Conservation (phyloP, 2,113 vertebrate species). For the Amphiprion ocellaris region DNA sequence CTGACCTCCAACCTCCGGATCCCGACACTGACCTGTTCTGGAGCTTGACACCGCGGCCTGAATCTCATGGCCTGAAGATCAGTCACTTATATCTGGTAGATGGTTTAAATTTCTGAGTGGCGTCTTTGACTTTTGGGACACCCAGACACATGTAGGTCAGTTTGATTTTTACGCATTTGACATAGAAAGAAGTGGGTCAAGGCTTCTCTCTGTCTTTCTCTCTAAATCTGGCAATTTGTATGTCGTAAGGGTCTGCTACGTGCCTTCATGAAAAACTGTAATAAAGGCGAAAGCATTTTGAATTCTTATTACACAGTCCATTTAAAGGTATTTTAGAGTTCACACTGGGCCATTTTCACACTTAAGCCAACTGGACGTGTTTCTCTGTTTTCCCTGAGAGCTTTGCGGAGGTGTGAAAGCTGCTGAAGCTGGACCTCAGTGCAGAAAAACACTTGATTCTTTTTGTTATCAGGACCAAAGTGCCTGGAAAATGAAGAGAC, state of each 20-base stretch:
- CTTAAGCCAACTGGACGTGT: conserved; percentile 7
- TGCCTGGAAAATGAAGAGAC: background rate
- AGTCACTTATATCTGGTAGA: conserved; percentile 1
- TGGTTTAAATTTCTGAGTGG: background rate
- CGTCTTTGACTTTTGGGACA: conserved; percentile 15
- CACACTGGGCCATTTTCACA: conserved; percentile 11
- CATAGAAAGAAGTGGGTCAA: background rate
- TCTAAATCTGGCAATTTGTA: background rate
- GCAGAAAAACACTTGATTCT: conserved; percentile 2
- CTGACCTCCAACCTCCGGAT: conserved; percentile 36
- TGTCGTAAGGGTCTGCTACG: background rate
- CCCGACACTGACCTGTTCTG: conserved; percentile 19
- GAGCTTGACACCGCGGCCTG: background rate
- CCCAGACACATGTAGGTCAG: background rate
- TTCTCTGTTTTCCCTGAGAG: conserved; percentile 18
- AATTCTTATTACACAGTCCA: background rate
- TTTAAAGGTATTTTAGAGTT: background rate
- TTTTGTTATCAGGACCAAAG: background rate
- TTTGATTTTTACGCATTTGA: background rate
- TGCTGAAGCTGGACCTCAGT: conserved; percentile 14
- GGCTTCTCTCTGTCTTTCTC: background rate
- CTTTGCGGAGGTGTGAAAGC: conserved; percentile 37
- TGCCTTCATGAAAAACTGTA: background rate
- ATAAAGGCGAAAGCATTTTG: background rate
- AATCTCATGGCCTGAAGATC: background rate